Evolutionary conservation across 2,888 invertebrate genomes (phyloP), one percentile per base, ranked within the genome.

Genomic region (Amphiduros pacificus): DNA sequence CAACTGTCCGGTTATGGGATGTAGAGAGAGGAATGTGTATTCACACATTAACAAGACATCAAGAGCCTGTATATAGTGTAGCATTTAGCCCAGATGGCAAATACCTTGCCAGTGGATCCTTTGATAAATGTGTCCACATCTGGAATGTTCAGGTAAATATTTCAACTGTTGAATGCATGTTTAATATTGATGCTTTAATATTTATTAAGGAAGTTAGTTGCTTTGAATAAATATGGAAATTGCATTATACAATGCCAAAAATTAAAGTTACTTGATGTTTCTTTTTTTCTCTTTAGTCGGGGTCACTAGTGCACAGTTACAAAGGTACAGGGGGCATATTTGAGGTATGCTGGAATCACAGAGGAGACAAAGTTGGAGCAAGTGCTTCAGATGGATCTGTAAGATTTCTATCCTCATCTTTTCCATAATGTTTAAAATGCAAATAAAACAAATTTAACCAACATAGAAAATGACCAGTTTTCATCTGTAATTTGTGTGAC

Each of bases 371-470:
- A 87, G 96, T 99, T 53, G 98, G 97, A 56, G 98, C 98, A 40
- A 95, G 95, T 85, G 98, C 98, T 62, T 95, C 96, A 64, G 98
- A 99, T 84, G 99, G 99, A 73, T 96, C 95, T 84, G 97, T 97
- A 77, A 83, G 85, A 9, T 24, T 27, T 17, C n/a, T 14, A 22
- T 51, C n/a, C n/a, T n/a, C n/a, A n/a, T n/a, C n/a, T n/a, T n/a
- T n/a, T n/a, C n/a, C n/a, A n/a, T n/a, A n/a, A n/a, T n/a, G n/a
- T n/a, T n/a, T n/a, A n/a, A n/a, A n/a, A n/a, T n/a, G n/a, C n/a
- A n/a, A n/a, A n/a, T n/a, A n/a, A n/a, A n/a, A n/a, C n/a, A n/a
- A n/a, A n/a, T n/a, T n/a, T n/a, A n/a, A n/a, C n/a, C n/a, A n/a
- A n/a, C n/a, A n/a, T n/a, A n/a, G n/a, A n/a, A n/a, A n/a, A n/a